Conservation (phyloP, 2,888 invertebrate species). For the Apodemia mormo region DNA sequence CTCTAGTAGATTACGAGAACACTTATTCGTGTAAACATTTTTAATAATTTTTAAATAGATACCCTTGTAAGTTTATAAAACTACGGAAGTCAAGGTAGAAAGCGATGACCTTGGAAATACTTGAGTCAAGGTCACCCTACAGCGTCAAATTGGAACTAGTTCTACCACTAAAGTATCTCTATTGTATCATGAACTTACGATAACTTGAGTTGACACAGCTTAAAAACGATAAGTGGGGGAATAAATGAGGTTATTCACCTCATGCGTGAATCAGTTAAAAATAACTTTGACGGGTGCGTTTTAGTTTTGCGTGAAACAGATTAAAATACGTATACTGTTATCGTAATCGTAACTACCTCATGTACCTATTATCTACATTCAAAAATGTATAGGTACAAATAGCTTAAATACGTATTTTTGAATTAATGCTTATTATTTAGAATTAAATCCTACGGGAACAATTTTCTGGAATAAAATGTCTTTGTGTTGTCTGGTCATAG, state of each 20-base stretch:
- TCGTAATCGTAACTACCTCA: neutral
- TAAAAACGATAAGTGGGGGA: slow-evolving; percentile 59
- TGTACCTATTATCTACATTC: too few relatives aligned
- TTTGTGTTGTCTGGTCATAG: too few relatives aligned
- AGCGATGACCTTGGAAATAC: slow-evolving; percentile 58
- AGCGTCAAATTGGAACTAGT: slow-evolving; percentile 47
- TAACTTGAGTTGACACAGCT: slow-evolving; percentile 66
- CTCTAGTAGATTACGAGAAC: too few relatives aligned
- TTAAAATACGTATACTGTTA: neutral
- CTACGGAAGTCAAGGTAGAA: slow-evolving; percentile 21
- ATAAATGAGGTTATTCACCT: slow-evolving; percentile 65
- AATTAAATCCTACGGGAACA: too few relatives aligned
- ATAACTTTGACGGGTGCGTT: slow-evolving; percentile 43
- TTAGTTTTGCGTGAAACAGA: slow-evolving; percentile 21
- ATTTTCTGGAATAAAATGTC: too few relatives aligned
- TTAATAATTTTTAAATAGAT: neutral
- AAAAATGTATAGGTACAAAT: too few relatives aligned
- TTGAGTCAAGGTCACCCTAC: slow-evolving; percentile 65
- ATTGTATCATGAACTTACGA: slow-evolving; percentile 53
- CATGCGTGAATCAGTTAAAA: slow-evolving; percentile 67
- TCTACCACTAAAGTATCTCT: slow-evolving; percentile 51
- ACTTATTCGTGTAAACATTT: neutral
- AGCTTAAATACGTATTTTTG: too few relatives aligned
- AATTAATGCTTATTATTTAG: too few relatives aligned
- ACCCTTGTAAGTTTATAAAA: slow-evolving; percentile 8